Conservation (phyloP, 2,113 vertebrate genomes). For the Drymodes brunneopygia region DNA sequence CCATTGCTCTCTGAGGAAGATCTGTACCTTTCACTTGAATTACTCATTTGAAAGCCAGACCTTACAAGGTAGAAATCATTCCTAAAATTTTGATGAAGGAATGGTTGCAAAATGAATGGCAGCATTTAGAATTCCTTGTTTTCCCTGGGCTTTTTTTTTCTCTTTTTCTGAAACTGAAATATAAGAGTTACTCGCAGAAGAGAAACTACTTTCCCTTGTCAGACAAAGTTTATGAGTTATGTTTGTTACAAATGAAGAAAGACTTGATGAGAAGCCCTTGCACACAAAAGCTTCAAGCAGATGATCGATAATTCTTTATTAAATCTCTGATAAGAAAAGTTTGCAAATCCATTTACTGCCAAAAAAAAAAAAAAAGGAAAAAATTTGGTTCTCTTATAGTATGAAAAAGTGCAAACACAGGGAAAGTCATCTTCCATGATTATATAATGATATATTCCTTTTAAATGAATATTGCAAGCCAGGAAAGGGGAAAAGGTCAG, state of each 20-base stretch:
- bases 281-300: constrained; percentile 36
- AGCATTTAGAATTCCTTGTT: not conserved
- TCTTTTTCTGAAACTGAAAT: not conserved
- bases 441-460: constrained; percentile 4
- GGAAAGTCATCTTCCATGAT: not conserved
- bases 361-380: not conserved
- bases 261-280: not conserved
- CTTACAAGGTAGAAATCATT: not conserved
- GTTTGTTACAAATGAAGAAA: constrained; percentile 30
- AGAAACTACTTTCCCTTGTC: constrained; percentile 31
- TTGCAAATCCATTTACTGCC: not conserved
- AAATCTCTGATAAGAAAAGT: constrained; percentile 26
- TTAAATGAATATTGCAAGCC: not conserved
- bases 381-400: not conserved
- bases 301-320: constrained; percentile 32
- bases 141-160: not conserved
- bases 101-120: not conserved
- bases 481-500: constrained; percentile 13
- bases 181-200: constrained; percentile 13
- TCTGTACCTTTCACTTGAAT: not conserved
- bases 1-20: not conserved
- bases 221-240: constrained; percentile 39
- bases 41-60: not conserved
- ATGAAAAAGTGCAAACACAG: constrained; percentile 1
- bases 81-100: not conserved